Base-by-base conservation (phyloP, 2,888 invertebrate species). In the Philopedon plagiatum region DNA sequence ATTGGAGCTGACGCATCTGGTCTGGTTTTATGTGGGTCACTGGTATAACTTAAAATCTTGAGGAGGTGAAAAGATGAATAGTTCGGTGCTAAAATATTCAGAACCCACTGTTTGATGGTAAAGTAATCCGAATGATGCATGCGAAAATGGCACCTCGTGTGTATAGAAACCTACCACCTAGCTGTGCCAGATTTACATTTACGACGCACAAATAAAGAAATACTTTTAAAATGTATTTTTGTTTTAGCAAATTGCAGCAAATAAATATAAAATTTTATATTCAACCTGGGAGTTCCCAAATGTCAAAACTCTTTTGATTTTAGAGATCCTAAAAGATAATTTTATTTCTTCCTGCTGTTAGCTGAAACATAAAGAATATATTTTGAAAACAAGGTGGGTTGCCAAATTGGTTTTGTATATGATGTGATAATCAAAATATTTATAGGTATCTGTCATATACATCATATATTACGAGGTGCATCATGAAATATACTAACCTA, bases 41-140 rank as follows among this genome's bases (percentile, higher is more conserved):
- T 73, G 72, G 75, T 77, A 74, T 78, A 76, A 77, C 77, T 77
- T 75, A 76, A 77, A 78, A 78, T 75, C 76, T n/a, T 77, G 77
- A 61, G 72, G 72, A 77, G 76, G 76, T 74, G 63, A 70, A 68
- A 77, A 77, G 74, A 78, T 77, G 76, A 76, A 78, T 78, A 71
- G 76, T 77, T 67, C 72, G 72, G 70, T 75, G 76, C 71, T 76
- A 75, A 78, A 79, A 78, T 75, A 76, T 75, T 72, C 68, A 56
- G 76, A 77, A 76, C 78, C 78, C 74, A 63, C 72, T 71, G 77
- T 71, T 77, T 78, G 69, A 76, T 72, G 56, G 60, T 60, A 62
- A 69, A 65, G 49, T 70, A 54, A 69, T 73, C 64, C 74, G 67
- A 73, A 74, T 74, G 77, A 78, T 75, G 75, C 73, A 68, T 44